Evolutionary conservation across 2,113 vertebrate species (phyloP), one percentile per base, ranked within the genome.

Genomic region (Leucosticte australis): DNA sequence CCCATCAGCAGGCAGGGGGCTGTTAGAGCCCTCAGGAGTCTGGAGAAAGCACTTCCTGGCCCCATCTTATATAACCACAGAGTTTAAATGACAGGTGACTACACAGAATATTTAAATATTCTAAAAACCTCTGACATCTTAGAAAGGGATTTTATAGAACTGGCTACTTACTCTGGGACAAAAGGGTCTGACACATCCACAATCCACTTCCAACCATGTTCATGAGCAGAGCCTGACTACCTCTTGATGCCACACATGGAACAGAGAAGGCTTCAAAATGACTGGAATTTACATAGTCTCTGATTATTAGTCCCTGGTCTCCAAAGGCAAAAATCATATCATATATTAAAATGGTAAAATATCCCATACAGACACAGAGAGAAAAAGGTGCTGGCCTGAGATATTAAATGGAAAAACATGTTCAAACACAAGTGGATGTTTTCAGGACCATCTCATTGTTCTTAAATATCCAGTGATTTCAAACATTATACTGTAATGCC

Each of bases 151-250:
- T 21, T 62, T 69, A 23, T 0, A 65, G 50, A 80, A 26, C 33
- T 16, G 35, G 7, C 15, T 42, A 47, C 59, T 74, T 77, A 27
- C 8, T 47, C 37, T 65, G 17, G 31, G 41, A 46, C 30, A 55
- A 57, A 70, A 83, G 18, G 12, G 11, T 47, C 35, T 19, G 18
- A 26, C 27, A 42, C 2, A 21, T 6, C 39, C 31, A 30, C 33
- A 39, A 0, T 12, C 33, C 14, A 14, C 8, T n/a, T 59, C 20
- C 37, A 50, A 24, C 13, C 0, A 0, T 13, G 22, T 30, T 67
- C 37, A 44, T 65, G 46, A 13, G 30, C 53, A 50, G 37, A 15
- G 8, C 37, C 17, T 33, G 31, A 33, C 22, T 27, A 7, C 23
- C 15, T 5, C 8, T 33, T 5, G 1, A 3, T 63, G 13, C 28